Evolutionary conservation across 2,113 vertebrate genomes (phyloP).

Genomic region (Dolichotis patagonum): DNA sequence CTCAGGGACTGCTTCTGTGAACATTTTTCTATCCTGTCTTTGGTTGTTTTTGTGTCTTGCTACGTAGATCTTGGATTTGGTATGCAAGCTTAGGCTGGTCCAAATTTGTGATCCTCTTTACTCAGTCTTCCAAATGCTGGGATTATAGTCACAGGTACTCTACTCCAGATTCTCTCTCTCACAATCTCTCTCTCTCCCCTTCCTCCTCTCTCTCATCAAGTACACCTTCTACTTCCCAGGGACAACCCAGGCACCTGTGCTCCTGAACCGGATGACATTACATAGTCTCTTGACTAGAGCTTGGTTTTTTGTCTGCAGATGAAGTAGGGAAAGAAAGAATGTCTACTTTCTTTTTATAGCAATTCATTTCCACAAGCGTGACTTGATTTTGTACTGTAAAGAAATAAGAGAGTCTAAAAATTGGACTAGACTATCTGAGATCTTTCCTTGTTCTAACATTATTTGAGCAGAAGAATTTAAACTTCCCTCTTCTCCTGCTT

Average conservation of each 20-base stretch:
- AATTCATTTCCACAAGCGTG: background rate
- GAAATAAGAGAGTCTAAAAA: constrained; percentile 3
- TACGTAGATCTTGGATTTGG: background rate
- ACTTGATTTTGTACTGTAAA: constrained; percentile 55
- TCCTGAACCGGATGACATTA: background rate
- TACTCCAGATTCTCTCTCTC: no score
- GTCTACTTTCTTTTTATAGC: constrained; percentile 55
- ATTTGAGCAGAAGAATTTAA: background rate
- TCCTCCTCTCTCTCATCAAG: background rate
- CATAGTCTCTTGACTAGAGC: background rate
- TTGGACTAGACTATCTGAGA: background rate
- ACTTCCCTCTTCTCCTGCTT: no score
- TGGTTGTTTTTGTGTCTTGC: background rate
- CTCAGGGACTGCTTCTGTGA: background rate
- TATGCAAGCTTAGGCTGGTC: background rate
- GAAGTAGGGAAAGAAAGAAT: constrained; percentile 54
- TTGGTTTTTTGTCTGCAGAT: constrained; percentile 27
- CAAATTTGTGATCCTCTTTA: background rate
- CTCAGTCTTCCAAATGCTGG: background rate
- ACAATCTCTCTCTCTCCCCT: no score
- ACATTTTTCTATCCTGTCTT: background rate
- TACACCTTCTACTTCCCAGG: background rate
- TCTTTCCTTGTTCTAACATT: background rate
- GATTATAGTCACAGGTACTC: background rate
- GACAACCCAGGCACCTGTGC: background rate